Evolutionary conservation across 2,888 invertebrate species (phyloP).

Genomic region (Pheosia gnoma): DNA sequence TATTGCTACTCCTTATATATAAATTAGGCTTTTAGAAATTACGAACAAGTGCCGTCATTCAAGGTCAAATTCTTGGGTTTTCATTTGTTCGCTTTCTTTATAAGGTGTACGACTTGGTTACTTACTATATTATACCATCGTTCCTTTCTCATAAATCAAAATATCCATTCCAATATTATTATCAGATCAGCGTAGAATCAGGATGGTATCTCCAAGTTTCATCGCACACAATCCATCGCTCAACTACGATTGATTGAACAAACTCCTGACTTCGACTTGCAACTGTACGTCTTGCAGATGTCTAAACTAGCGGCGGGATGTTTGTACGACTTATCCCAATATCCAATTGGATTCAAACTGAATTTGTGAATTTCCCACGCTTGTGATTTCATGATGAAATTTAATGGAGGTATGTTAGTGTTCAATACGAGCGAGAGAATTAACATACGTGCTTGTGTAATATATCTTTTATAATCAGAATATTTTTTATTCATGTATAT

Average conservation of each 20-base stretch:
- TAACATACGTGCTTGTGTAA: no score
- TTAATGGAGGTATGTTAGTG: constrained; percentile 10
- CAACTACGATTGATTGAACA: constrained; percentile 60
- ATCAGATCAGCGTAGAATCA: neutral
- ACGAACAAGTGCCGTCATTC: no score
- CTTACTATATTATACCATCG: neutral
- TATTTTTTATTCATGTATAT: no score
- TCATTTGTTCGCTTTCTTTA: no score
- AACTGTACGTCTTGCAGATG: constrained; percentile 53
- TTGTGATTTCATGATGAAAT: constrained; percentile 13
- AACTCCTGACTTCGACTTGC: constrained; percentile 49
- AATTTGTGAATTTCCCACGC: constrained; percentile 16
- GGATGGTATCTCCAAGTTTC: constrained; percentile 10
- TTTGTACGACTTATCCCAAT: constrained; percentile 54
- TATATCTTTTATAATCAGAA: no score
- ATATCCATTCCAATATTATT: neutral
- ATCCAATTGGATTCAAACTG: constrained; percentile 45
- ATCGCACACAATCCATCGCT: constrained; percentile 47
- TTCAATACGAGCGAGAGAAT: no score
- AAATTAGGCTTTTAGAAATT: no score
- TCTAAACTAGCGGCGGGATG: constrained; percentile 45
- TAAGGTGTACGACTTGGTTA: no score
- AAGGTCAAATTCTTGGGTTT: no score
- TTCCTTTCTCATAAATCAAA: neutral
- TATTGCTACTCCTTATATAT: no score